Percentiles rank a stretch among this genome's conserved stretches.
These are phyloP conservation scores for Arbacia lixula DNA, from an alignment of 53 echinoderm and acorn worm genomes.

Conservation along the genomic window DNA sequence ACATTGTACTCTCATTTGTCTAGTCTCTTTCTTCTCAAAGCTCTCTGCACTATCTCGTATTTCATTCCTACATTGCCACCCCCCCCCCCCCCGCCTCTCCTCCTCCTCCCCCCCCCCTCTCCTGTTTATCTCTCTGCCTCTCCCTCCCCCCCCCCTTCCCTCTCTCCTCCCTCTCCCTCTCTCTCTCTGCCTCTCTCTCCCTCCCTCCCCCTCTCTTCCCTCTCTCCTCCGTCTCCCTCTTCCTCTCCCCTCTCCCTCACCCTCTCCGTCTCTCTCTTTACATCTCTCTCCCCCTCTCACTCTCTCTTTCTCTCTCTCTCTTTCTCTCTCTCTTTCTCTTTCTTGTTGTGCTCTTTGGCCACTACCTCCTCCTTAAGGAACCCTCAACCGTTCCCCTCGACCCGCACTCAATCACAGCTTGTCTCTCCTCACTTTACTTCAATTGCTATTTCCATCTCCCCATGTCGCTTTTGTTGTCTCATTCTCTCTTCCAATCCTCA, in stretches of 20 bases:
- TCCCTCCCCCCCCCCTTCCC: neutral
- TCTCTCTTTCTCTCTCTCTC: neutral
- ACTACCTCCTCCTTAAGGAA: too few relatives aligned
- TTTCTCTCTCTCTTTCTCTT: neutral
- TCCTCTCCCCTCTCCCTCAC: neutral
- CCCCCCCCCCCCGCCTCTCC: neutral
- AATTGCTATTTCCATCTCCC: too few relatives aligned
- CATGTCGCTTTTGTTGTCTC: too few relatives aligned
- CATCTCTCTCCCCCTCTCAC: neutral
- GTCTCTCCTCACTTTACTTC: too few relatives aligned
- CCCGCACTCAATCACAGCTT: too few relatives aligned
- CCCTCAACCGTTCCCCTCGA: too few relatives aligned
- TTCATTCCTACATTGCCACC: too few relatives aligned
- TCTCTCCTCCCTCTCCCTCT: neutral
- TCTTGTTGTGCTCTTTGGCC: neutral
- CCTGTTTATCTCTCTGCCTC: neutral
- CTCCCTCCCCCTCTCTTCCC: neutral
- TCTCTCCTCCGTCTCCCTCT: neutral
- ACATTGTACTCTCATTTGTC: too few relatives aligned
- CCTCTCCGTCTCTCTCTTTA: neutral
- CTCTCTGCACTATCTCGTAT: too few relatives aligned
- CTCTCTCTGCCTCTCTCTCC: neutral
- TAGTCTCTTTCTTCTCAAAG: too few relatives aligned
- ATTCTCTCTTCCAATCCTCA: too few relatives aligned
- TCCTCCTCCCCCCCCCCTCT: neutral